These are phyloP conservation scores for Cephonodes hylas DNA, from an alignment of 2,888 invertebrate genomes.

Conservation along the genomic window DNA sequence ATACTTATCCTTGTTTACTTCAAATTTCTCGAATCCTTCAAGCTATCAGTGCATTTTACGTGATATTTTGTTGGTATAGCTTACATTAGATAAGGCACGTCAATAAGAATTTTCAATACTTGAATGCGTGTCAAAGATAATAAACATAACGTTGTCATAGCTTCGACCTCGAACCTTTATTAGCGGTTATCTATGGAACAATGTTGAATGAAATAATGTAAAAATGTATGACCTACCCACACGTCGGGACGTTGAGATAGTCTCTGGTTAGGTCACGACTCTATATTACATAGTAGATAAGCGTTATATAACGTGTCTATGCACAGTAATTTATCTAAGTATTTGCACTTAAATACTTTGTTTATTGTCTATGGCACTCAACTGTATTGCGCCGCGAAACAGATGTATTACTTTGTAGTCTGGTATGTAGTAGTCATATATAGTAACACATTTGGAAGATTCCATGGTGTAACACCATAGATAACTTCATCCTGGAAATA, in stretches of 20 bases:
- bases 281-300: constrained; percentile 26
- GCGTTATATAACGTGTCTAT: constrained; percentile 13
- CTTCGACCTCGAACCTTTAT: not conserved
- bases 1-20: no score
- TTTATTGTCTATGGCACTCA: not conserved
- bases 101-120: not conserved
- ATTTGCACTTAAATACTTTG: not conserved
- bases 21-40: not conserved
- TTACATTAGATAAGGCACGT: constrained; percentile 2
- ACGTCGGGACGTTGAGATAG: constrained; percentile 48
- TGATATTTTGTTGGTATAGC: not conserved
- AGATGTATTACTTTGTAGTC: no score
- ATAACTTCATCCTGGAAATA: no score
- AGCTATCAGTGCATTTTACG: no score
- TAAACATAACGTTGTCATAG: not conserved
- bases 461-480: no score
- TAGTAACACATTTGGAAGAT: no score
- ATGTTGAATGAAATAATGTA: constrained; percentile 11
- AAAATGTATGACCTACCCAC: constrained; percentile 62
- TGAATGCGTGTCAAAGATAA: not conserved
- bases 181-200: not conserved
- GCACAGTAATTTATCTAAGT: constrained; percentile 16
- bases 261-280: constrained; percentile 28
- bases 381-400: not conserved
- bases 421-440: no score